These are phyloP conservation scores for Capitella teleta DNA, from an alignment of 1,140 invertebrate genomes.

Conservation along the genomic window DNA sequence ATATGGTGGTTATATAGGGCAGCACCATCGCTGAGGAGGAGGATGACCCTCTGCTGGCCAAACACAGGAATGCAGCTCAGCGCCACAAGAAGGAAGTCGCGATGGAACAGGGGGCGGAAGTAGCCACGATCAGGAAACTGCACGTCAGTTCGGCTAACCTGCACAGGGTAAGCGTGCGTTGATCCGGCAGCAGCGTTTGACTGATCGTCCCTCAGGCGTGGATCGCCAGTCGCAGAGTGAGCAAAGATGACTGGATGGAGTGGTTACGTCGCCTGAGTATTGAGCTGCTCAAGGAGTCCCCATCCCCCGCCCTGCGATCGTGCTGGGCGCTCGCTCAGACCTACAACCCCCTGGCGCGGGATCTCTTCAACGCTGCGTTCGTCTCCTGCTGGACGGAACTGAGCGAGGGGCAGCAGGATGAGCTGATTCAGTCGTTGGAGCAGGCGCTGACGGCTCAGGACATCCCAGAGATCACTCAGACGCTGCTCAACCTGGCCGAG, in stretches of 20 bases:
- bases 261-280: constrained; percentile 86
- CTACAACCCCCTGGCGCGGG: constrained; percentile 81
- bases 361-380: constrained; percentile 97
- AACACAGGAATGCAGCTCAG: constrained; percentile 21
- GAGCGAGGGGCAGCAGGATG: constrained; percentile 64
- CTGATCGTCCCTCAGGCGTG: constrained; percentile 51
- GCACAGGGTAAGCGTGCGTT: constrained; percentile 49
- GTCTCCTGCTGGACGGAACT: constrained; percentile 98
- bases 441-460: constrained; percentile 85
- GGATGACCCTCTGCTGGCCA: constrained; percentile 33
- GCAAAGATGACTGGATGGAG: constrained; percentile 97
- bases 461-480: constrained; percentile 92
- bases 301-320: constrained; percentile 78
- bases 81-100: constrained; percentile 16
- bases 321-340: constrained; percentile 86
- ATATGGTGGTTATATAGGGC: constrained; percentile 5
- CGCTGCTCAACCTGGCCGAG: constrained; percentile 92
- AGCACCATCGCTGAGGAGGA: constrained; percentile 35
- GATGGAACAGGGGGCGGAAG: constrained; percentile 22
- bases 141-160: constrained; percentile 72
- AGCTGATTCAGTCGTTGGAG: constrained; percentile 75
- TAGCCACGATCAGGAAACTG: constrained; percentile 45
- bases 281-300: constrained; percentile 87
- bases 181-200: not conserved
- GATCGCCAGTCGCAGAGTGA: constrained; percentile 77